phyloP scores from a whole-genome alignment of 92 coral and sea anemone species.

The Epizoanthus ramosus region DNA sequence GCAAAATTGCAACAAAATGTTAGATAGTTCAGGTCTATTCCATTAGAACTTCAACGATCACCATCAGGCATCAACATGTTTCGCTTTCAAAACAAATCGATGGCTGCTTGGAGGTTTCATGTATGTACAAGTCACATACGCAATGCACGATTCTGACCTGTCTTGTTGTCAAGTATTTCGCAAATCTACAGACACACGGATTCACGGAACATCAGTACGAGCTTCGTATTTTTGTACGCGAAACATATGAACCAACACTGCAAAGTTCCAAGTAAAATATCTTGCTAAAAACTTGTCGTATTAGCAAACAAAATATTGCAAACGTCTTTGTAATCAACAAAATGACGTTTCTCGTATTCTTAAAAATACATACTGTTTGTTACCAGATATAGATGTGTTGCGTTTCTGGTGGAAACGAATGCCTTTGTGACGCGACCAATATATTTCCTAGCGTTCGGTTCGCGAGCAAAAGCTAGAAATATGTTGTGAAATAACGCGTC shows the following conservation, averaged over 20 bases:
- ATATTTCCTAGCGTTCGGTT: background rate
- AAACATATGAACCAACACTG: background rate
- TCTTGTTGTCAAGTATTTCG: background rate
- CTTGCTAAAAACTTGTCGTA: background rate
- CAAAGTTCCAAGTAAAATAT: background rate
- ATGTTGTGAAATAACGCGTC: background rate
- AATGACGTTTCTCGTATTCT: background rate
- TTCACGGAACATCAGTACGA: background rate
- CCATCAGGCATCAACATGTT: background rate
- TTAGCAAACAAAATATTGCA: background rate
- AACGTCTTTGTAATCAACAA: conserved; percentile 14
- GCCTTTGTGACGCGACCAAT: conserved; percentile 33
- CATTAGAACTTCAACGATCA: background rate
- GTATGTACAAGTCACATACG: background rate
- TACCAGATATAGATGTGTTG: background rate
- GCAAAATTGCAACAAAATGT: background rate
- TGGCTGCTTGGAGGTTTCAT: no score
- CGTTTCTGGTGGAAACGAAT: background rate
- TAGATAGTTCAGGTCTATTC: background rate
- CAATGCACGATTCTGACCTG: background rate
- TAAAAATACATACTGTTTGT: background rate
- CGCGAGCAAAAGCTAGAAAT: background rate
- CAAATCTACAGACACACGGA: conserved; percentile 14
- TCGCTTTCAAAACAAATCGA: conserved; percentile 3
- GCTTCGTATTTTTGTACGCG: background rate